A percentile compares a stretch with the other conserved stretches of the same genome.
Evolutionary conservation across 2,797 vertebrate species (phyloP).

Genomic region (Leptatherina wallacei): DNA sequence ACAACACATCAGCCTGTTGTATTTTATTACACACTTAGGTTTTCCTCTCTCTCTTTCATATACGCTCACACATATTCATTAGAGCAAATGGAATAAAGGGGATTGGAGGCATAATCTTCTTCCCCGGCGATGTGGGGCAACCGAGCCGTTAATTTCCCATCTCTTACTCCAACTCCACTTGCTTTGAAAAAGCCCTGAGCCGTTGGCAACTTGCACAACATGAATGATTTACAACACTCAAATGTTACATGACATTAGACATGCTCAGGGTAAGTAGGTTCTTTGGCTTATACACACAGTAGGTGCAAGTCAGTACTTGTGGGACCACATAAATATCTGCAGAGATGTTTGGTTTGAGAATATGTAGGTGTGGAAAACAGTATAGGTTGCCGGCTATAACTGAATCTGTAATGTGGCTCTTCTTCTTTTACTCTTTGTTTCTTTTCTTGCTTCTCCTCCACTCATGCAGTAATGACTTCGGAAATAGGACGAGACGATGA

Average conservation of each 20-base stretch:
- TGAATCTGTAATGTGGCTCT: conserved; percentile 15
- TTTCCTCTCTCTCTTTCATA: conserved; percentile 5
- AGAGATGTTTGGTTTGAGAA: conserved; percentile 21
- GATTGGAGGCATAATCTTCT: conserved; percentile 76
- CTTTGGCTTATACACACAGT: background rate
- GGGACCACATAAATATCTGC: background rate
- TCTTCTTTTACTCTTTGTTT: background rate
- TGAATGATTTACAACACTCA: conserved; percentile 56
- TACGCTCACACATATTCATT: conserved; percentile 62
- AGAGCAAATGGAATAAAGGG: conserved; percentile 78
- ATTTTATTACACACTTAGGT: conserved; percentile 39
- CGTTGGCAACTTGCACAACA: conserved; percentile 27
- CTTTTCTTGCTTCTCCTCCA: conserved; percentile 13
- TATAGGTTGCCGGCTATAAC: conserved; percentile 24
- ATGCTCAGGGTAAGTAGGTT: conserved; percentile 13
- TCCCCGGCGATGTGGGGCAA: conserved; percentile 61
- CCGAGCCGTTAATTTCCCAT: conserved; percentile 68
- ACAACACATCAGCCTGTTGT: conserved; percentile 42
- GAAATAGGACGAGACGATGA: conserved; percentile 44
- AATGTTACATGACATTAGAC: conserved; percentile 43
- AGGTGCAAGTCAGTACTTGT: conserved; percentile 1
- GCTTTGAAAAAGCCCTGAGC: conserved; percentile 49
- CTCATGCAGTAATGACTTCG: conserved; percentile 50
- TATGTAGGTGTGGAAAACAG: conserved; percentile 33
- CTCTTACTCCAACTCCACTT: conserved; percentile 53